Conservation (phyloP, 2,797 vertebrate genomes). For the Sebastes alutus region DNA sequence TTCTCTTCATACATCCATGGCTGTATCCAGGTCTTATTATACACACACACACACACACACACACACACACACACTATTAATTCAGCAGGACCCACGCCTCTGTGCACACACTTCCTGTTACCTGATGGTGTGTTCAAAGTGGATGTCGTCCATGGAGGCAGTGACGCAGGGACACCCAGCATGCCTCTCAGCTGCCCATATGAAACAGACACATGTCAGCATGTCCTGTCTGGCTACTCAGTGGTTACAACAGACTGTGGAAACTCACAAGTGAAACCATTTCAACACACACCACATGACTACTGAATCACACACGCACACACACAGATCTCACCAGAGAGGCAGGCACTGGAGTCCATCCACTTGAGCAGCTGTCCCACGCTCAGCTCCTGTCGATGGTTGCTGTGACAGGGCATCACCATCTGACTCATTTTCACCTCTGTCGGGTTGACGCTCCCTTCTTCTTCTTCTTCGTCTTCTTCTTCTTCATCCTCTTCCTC, state of each 20-base stretch:
- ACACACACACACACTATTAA: neutral
- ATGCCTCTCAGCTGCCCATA: constrained; percentile 88
- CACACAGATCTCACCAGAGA: constrained; percentile 85
- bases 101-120: constrained; percentile 61
- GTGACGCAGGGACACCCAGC: constrained; percentile 93
- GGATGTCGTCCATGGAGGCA: constrained; percentile 95
- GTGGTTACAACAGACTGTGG: neutral
- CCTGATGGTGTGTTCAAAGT: constrained; percentile 95
- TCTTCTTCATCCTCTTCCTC: constrained; percentile 30
- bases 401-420: constrained; percentile 93
- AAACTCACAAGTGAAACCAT: neutral
- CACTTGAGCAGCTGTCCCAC: constrained; percentile 94
- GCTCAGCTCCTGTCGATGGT: constrained; percentile 89
- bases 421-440: constrained; percentile 96
- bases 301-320: neutral
- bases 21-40: too few relatives aligned
- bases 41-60: neutral
- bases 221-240: constrained; percentile 7
- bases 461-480: constrained; percentile 52
- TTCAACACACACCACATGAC: neutral
- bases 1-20: too few relatives aligned
- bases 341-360: constrained; percentile 94
- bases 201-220: constrained; percentile 22
- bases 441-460: constrained; percentile 77
- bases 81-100: neutral